These are phyloP conservation scores for Oncorhynchus masou DNA, from an alignment of 2,113 vertebrate genomes.

Conservation along the genomic window DNA sequence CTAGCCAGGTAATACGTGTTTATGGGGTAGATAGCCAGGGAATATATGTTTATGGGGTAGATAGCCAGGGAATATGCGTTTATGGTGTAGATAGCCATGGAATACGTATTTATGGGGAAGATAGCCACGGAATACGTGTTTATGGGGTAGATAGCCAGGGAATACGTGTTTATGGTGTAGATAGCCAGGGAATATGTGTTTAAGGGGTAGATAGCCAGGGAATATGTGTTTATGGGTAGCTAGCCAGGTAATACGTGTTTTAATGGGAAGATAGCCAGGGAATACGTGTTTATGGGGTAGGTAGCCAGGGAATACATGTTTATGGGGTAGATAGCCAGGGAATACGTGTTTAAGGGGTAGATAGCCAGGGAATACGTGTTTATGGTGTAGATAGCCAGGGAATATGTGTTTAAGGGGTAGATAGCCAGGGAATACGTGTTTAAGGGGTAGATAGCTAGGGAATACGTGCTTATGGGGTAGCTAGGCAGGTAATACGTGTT, in stretches of 20 bases:
- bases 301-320: too few relatives aligned
- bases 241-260: too few relatives aligned
- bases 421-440: constrained; percentile 36
- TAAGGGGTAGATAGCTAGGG: constrained; percentile 27
- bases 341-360: too few relatives aligned
- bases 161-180: constrained; percentile 26
- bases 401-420: constrained; percentile 30
- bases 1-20: too few relatives aligned
- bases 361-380: too few relatives aligned
- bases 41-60: constrained; percentile 26
- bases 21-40: constrained; percentile 28
- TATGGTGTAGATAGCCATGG: constrained; percentile 25
- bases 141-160: constrained; percentile 28
- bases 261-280: too few relatives aligned
- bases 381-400: constrained; percentile 9
- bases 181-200: constrained; percentile 14
- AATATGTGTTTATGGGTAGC: too few relatives aligned
- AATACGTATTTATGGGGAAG: constrained; percentile 29
- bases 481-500: constrained; percentile 15
- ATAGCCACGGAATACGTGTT: constrained; percentile 37
- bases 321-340: too few relatives aligned
- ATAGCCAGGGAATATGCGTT: constrained; percentile 35
- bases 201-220: too few relatives aligned
- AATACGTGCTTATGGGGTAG: constrained; percentile 30
- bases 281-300: too few relatives aligned